Conservation (phyloP, 2,888 invertebrate species). For the Notodonta ziczac region DNA sequence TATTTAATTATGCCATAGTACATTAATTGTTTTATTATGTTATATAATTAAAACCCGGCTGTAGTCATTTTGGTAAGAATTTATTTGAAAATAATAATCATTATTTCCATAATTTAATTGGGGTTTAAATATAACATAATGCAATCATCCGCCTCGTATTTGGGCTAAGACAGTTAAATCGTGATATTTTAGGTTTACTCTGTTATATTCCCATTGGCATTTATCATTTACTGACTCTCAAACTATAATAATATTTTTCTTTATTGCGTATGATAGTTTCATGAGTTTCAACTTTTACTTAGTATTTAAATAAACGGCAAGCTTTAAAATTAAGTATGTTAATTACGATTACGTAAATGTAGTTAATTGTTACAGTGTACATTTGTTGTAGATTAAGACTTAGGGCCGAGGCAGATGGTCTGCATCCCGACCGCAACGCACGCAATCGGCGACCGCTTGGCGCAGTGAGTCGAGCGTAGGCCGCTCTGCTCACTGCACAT, state of each 20-base stretch:
- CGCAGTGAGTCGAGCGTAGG: too few species aligned
- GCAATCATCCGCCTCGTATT: constrained; percentile 29
- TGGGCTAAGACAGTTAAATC: constrained; percentile 37
- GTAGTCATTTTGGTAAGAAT: too few species aligned
- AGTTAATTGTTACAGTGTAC: constrained; percentile 75
- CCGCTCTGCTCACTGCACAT: too few species aligned
- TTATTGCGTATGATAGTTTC: constrained; percentile 30
- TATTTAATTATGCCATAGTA: constrained; percentile 25
- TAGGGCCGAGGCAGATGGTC: constrained; percentile 10
- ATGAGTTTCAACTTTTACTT: constrained; percentile 35
- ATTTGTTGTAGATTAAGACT: constrained; percentile 71
- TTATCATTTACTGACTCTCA: constrained; percentile 54
- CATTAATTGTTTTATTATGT: constrained; percentile 1
- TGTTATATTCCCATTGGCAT: constrained; percentile 60
- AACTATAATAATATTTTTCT: constrained; percentile 40
- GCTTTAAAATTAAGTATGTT: constrained; percentile 78
- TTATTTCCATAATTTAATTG: constrained; percentile 12
- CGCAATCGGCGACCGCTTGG: too few species aligned
- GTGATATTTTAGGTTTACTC: constrained; percentile 54
- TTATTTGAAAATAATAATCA: neutral
- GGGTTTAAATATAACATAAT: constrained; percentile 7
- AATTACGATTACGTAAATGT: constrained; percentile 58
- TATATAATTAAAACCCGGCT: neutral
- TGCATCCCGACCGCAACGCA: too few species aligned
- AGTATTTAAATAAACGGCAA: constrained; percentile 64